Conservation (phyloP, 1,140 invertebrate genomes). For the Drosophila gunungcola region DNA sequence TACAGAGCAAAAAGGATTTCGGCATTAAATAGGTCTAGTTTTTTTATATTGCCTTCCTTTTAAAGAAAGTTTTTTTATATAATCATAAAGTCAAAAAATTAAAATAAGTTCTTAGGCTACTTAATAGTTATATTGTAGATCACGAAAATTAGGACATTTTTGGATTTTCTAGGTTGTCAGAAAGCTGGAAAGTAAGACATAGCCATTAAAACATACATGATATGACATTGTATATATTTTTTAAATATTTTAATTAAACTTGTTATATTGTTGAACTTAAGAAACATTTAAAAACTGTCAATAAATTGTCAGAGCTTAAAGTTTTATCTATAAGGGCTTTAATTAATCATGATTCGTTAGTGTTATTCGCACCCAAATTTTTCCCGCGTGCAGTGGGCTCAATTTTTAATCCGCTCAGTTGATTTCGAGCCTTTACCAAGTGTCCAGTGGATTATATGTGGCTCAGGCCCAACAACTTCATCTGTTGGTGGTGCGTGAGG, state of each 20-base stretch:
- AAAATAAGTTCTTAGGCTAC: too few relatives aligned
- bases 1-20: constrained; percentile 21
- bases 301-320: too few relatives aligned
- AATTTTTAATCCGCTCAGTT: constrained; percentile 16
- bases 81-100: not conserved
- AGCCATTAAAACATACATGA: too few relatives aligned
- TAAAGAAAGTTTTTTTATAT: not conserved
- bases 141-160: too few relatives aligned
- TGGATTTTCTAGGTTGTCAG: not conserved
- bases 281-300: too few relatives aligned
- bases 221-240: too few relatives aligned
- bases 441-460: constrained; percentile 27
- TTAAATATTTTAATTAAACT: too few relatives aligned
- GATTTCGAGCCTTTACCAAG: constrained; percentile 37
- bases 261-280: too few relatives aligned
- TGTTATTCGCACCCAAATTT: not conserved
- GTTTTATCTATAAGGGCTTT: not conserved
- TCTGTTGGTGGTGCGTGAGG: constrained; percentile 6
- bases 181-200: too few relatives aligned
- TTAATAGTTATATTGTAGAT: too few relatives aligned
- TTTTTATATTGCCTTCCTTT: not conserved
- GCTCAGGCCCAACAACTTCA: constrained; percentile 36
- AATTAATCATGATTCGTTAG: not conserved
- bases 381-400: constrained; percentile 11
- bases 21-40: not conserved